phyloP scores from a whole-genome alignment of 2,888 invertebrate species.

The Rutpela maculata region DNA sequence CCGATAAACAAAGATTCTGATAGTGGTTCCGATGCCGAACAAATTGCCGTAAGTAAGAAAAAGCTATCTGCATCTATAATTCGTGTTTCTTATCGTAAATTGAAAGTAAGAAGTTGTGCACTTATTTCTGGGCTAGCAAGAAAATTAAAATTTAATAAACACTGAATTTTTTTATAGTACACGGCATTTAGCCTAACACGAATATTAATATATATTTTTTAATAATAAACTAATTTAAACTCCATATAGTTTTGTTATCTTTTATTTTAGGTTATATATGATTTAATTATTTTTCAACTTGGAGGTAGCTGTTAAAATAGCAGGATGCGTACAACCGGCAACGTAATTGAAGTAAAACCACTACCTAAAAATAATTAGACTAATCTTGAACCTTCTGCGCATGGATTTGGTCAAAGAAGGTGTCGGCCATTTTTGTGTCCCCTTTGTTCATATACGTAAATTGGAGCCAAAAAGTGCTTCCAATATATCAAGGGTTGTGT shows the following conservation, averaged over 20 bases:
- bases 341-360: no score
- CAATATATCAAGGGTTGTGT: no score
- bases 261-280: neutral
- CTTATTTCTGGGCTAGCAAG: neutral
- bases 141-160: neutral
- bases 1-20: slow-evolving; percentile 60
- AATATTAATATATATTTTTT: neutral
- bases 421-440: no score
- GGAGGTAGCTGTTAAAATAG: no score
- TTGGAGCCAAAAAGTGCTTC: no score
- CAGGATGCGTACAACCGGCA: no score
- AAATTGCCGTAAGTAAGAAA: slow-evolving; percentile 55
- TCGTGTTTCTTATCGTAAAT: neutral
- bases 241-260: neutral
- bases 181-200: neutral
- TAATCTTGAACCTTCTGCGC: no score
- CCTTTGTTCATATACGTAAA: no score
- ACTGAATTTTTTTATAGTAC: neutral
- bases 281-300: no score
- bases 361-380: no score
- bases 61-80: slow-evolving; percentile 24
- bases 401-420: no score
- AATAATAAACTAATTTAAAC: neutral
- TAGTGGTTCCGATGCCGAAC: slow-evolving; percentile 65
- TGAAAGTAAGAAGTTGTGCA: neutral